Conservation (phyloP, 2,113 vertebrate species). For the Phaetusa simplex region DNA sequence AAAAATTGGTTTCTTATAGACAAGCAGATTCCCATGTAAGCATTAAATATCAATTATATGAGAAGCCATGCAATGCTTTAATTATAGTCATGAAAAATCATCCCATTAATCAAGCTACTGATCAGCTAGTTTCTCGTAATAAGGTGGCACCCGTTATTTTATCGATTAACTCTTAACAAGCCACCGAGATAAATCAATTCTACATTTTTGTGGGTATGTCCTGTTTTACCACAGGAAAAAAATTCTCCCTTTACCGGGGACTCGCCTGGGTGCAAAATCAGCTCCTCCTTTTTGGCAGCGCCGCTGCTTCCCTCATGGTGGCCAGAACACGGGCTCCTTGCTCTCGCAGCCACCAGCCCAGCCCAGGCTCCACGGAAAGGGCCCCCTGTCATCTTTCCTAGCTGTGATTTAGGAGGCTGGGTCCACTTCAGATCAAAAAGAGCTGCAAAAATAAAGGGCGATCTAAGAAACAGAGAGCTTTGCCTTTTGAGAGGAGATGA, state of each 20-base stretch:
- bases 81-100: slow-evolving; percentile 65
- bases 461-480: neutral
- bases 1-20: neutral
- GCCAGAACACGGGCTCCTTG: neutral
- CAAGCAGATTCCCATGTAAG: slow-evolving; percentile 25
- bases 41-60: slow-evolving; percentile 53
- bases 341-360: neutral
- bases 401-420: neutral
- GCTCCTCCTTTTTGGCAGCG: neutral
- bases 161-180: slow-evolving; percentile 71
- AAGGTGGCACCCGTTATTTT: slow-evolving; percentile 61
- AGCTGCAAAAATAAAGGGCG: neutral
- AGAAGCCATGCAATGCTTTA: slow-evolving; percentile 66
- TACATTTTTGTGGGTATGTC: neutral
- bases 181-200: slow-evolving; percentile 17
- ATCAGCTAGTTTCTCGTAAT: slow-evolving; percentile 65
- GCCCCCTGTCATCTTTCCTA: neutral
- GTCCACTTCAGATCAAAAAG: neutral
- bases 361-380: neutral
- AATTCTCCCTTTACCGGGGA: neutral
- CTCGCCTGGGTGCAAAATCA: neutral
- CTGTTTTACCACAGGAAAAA: neutral
- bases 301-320: neutral
- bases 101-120: slow-evolving; percentile 74
- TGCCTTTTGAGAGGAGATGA: slow-evolving; percentile 18